Conservation (phyloP, 1,140 invertebrate genomes). For the Oedothorax gibbosus region DNA sequence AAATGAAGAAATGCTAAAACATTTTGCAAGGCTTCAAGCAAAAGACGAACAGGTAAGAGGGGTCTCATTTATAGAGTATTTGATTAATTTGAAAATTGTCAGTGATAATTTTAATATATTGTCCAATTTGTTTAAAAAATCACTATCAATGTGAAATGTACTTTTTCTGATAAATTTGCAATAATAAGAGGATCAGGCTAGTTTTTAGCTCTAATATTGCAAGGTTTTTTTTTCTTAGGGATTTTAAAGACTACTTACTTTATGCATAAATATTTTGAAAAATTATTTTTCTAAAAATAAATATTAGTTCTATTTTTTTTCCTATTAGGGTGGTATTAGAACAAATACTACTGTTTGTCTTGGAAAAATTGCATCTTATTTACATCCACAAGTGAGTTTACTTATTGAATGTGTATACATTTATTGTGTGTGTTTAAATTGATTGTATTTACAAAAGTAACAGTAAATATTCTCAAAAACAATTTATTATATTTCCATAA, state of each 20-base stretch:
- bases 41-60: conserved; percentile 86
- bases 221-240: no score
- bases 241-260: no score
- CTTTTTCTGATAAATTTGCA: no score
- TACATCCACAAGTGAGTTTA: conserved; percentile 80
- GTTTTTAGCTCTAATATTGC: no score
- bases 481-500: background rate
- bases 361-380: conserved; percentile 94
- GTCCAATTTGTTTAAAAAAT: no score
- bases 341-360: conserved; percentile 99
- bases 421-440: background rate
- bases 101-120: no score
- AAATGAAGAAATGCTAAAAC: conserved; percentile 94
- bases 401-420: background rate
- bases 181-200: no score
- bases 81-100: no score
- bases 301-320: background rate
- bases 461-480: background rate
- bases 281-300: no score
- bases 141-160: no score
- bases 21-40: conserved; percentile 94
- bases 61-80: no score
- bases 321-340: conserved; percentile 78
- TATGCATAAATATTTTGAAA: no score
- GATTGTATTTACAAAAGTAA: background rate